Conservation (phyloP, 2,113 vertebrate species). For the Turnix velox region DNA sequence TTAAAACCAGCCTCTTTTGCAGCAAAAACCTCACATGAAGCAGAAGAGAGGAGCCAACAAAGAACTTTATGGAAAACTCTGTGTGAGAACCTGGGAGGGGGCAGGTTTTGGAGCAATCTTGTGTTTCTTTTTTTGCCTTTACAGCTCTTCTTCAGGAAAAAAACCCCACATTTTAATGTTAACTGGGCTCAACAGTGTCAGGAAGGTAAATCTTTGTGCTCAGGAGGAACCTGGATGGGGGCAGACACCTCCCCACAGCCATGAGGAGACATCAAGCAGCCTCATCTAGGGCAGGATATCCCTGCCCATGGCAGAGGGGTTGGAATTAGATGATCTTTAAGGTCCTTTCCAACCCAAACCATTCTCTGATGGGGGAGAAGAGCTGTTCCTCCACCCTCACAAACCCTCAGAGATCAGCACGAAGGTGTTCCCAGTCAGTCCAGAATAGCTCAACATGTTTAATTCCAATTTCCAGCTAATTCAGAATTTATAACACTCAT, state of each 20-base stretch:
- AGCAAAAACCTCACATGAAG: not conserved
- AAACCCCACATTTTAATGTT: not conserved
- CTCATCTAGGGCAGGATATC: no score
- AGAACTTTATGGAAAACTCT: not conserved
- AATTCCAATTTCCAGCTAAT: not conserved
- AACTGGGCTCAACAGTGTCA: not conserved
- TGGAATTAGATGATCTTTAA: no score
- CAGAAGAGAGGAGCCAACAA: not conserved
- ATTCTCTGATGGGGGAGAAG: rapidly evolving
- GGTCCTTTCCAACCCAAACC: no score
- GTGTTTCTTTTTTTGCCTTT: not conserved
- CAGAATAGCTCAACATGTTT: not conserved
- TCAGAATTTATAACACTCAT: not conserved
- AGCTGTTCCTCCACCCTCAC: not conserved
- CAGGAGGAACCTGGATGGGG: not conserved
- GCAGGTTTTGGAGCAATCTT: not conserved
- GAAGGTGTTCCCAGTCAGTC: not conserved
- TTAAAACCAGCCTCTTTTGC: not conserved
- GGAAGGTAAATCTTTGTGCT: not conserved
- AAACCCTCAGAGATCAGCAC: rapidly evolving
- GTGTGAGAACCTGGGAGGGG: not conserved
- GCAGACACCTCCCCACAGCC: rapidly evolving
- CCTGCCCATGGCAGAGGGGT: no score
- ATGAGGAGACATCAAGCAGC: no score
- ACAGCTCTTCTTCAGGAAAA: not conserved